A percentile compares a stretch with the other conserved stretches of the same genome.
These are phyloP conservation scores for Plutella xylostella DNA, from an alignment of 2,888 invertebrate species.

Conservation along the genomic window DNA sequence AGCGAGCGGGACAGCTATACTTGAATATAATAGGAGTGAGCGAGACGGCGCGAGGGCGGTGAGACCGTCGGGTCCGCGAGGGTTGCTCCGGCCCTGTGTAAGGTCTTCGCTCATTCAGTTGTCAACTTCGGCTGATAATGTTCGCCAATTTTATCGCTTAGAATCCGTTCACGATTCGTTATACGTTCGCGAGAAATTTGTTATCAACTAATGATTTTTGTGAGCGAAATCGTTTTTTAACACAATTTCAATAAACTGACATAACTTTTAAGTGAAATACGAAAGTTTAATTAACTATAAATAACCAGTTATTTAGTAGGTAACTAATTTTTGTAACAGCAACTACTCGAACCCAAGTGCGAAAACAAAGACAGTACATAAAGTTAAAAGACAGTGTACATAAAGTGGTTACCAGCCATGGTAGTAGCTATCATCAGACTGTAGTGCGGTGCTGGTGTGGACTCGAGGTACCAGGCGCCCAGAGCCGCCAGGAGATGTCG, in stretches of 20 bases:
- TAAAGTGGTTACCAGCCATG: not conserved
- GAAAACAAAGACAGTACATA: not conserved
- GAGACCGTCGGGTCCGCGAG: slow-evolving; percentile 28
- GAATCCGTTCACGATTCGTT: no score
- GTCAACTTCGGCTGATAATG: not conserved
- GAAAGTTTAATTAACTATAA: no score
- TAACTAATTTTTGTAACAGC: not conserved
- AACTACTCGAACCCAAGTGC: not conserved
- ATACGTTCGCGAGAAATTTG: not conserved
- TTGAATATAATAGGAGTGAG: slow-evolving; percentile 9
- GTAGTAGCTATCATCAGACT: slow-evolving; percentile 14
- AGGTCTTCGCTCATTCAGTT: slow-evolving; percentile 21
- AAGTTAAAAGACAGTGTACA: not conserved
- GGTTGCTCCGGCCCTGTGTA: slow-evolving; percentile 20
- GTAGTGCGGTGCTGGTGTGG: not conserved
- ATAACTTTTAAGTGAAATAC: no score
- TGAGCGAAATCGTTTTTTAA: not conserved
- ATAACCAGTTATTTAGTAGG: not conserved
- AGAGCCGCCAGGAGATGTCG: not conserved
- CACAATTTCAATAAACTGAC: no score
- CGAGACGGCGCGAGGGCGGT: slow-evolving; percentile 21
- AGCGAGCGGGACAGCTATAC: slow-evolving; percentile 23
- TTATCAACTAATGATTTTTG: not conserved
- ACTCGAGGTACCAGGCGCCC: not conserved
- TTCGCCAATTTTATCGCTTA: not conserved